Conservation (phyloP, 2,113 vertebrate species). For the Psammodynastes pulverulentus region DNA sequence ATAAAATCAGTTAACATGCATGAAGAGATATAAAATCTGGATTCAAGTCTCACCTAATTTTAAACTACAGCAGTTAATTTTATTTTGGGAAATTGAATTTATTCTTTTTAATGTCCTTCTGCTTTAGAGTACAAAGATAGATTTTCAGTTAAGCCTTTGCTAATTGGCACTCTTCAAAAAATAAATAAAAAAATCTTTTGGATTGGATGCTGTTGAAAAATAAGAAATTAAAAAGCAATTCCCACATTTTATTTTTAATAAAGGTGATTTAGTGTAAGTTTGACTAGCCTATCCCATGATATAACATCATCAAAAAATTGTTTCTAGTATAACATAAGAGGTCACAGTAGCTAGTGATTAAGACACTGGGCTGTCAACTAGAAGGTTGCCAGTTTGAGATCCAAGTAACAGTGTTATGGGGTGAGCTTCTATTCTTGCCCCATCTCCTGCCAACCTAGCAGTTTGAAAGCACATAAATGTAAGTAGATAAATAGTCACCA, state of each 20-base stretch:
- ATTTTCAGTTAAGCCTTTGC: slow-evolving; percentile 49
- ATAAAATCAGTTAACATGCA: slow-evolving; percentile 40
- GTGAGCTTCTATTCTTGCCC: neutral
- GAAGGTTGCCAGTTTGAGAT: neutral
- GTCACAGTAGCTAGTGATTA: neutral
- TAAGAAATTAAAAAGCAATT: slow-evolving; percentile 17
- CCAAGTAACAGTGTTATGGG: neutral
- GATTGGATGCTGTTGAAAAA: slow-evolving; percentile 25
- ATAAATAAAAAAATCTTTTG: neutral
- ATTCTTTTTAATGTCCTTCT: slow-evolving; percentile 48
- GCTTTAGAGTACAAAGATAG: slow-evolving; percentile 45
- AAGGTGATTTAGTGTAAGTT: neutral
- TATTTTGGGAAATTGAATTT: slow-evolving; percentile 60
- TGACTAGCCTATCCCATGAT: neutral
- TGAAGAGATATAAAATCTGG: slow-evolving; percentile 48
- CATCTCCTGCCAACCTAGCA: no score
- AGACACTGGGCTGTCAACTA: neutral
- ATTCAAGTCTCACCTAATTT: slow-evolving; percentile 57
- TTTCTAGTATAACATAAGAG: neutral
- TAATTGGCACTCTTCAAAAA: slow-evolving; percentile 35
- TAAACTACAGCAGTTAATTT: slow-evolving; percentile 47
- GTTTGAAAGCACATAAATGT: neutral
- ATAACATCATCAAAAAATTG: slow-evolving; percentile 2
- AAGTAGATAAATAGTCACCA: neutral
- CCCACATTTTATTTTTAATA: slow-evolving; percentile 16